Evolutionary conservation across 1,140 invertebrate species (phyloP), one percentile per base, ranked within the genome.

Genomic region (Zaprionus vittiger): DNA sequence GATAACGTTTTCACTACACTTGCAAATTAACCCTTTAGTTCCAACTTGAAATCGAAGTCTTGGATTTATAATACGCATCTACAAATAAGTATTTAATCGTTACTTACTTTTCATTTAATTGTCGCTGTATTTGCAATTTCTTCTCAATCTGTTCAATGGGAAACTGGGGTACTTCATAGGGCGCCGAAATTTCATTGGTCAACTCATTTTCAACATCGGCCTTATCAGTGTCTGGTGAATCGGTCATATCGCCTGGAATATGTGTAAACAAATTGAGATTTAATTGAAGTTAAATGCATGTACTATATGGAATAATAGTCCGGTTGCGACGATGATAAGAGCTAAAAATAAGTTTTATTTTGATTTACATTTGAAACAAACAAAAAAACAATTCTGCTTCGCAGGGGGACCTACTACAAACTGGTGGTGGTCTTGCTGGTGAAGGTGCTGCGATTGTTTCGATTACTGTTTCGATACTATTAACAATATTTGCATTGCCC

Each of bases 101-200:
- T 68, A 95, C 95, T 95, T 94, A 98, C 97, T 96, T 97, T 71
- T 96, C 95, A 90, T 97, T 98, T 4, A 99, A 94, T 91, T 98
- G 97, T n/a, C 97, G 94, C 90, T 99, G 98, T 68, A 98, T 96
- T 38, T 97, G 95, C 9, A 98, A 94, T 89, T 98, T 98, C 93
- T 97, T 98, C 93, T 99, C 98, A 65, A 98, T 97, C 91, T 99
- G 97, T 93, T 99, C 98, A 83, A 99, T 99, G 1, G 98, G 98
- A 93, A 99, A 99, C 93, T 99, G 97, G 0, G 98, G 97, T 15
- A 99, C 97, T 93, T 99, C 98, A 92, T 98, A 99, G 0, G 98
- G 97, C 9, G 97, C 97, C 15, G 97, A 98, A 75, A 98, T 96
- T 93, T 98, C 97, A 93, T 98, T 98, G 37, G 96, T 95, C 1